Evolutionary conservation across 1,140 invertebrate species (phyloP).

Genomic region (Bombus confusus): DNA sequence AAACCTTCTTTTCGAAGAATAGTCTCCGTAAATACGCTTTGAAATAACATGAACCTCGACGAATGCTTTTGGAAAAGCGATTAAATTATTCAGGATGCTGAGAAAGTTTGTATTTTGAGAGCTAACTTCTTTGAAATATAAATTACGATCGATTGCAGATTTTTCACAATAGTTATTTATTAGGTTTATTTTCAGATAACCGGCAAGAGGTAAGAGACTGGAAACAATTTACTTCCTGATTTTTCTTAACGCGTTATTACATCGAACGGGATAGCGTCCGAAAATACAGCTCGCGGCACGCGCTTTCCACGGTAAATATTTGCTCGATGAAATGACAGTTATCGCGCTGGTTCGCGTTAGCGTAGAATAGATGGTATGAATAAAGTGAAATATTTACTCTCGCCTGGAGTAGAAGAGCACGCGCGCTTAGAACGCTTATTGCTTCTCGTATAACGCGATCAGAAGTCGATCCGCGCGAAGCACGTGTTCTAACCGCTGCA

Average conservation of each 20-base stretch:
- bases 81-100: neutral
- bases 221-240: no score
- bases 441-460: neutral
- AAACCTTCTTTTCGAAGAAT: neutral
- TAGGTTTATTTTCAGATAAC: no score
- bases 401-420: neutral
- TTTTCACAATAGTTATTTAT: neutral
- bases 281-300: conserved; percentile 15
- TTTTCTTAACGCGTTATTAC: conserved; percentile 21
- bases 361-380: conserved; percentile 30
- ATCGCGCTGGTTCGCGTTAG: conserved; percentile 29
- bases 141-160: neutral
- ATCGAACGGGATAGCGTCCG: neutral
- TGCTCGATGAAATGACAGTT: conserved; percentile 41
- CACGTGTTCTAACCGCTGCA: neutral
- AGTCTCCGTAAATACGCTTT: neutral
- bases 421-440: conserved; percentile 15
- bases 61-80: neutral
- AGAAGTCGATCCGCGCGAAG: neutral
- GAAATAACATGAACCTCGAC: neutral
- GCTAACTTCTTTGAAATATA: neutral
- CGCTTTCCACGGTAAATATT: conserved; percentile 44
- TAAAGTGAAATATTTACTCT: conserved; percentile 53
- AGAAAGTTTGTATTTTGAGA: neutral
- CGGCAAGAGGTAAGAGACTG: no score